Evolutionary conservation across 2,888 invertebrate species (phyloP).

Genomic region (Trimorus sp.): DNA sequence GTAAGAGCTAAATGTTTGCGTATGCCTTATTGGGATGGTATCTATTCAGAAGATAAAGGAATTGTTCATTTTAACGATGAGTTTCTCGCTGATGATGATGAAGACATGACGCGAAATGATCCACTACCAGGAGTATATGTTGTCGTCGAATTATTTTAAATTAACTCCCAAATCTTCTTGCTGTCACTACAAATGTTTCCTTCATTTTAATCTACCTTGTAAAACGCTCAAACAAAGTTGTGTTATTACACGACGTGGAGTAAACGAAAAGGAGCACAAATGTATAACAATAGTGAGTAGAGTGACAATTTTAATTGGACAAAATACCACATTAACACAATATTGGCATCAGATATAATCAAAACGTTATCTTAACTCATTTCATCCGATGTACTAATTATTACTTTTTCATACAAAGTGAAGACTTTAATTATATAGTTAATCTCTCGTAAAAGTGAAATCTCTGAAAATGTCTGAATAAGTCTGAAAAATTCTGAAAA

Average conservation of each 20-base stretch:
- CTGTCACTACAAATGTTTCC: slow-evolving; percentile 9
- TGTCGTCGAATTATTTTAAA: slow-evolving; percentile 12
- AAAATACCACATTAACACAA: no score
- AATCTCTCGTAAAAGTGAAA: no score
- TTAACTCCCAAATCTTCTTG: neutral
- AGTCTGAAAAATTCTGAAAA: no score
- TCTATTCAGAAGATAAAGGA: neutral
- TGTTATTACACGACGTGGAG: no score
- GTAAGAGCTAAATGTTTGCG: neutral
- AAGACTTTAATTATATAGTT: neutral
- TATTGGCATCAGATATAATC: no score
- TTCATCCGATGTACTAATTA: neutral
- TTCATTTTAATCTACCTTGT: slow-evolving; percentile 1
- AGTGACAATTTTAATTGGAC: neutral
- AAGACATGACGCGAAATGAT: neutral
- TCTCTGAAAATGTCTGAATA: no score
- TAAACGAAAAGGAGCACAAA: neutral
- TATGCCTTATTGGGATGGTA: slow-evolving; percentile 8
- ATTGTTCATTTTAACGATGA: neutral
- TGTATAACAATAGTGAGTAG: neutral
- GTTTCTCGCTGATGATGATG: neutral
- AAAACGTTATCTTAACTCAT: neutral
- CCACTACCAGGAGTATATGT: neutral
- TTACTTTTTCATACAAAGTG: neutral
- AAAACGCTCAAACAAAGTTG: neutral